Conservation (phyloP, 1,140 invertebrate species). For the Monochamus saltuarius region DNA sequence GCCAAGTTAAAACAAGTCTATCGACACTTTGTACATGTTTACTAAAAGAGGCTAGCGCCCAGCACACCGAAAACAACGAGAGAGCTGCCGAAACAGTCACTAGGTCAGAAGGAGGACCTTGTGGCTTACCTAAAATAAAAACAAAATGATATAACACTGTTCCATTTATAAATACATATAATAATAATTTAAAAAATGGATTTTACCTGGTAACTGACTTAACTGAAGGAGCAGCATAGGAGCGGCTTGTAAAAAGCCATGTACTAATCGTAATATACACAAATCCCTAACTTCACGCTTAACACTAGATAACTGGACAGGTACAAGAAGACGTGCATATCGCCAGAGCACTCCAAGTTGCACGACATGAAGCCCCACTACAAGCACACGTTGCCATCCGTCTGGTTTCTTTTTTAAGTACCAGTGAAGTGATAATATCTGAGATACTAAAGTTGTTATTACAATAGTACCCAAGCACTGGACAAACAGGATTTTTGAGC, state of each 20-base stretch:
- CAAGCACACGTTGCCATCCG: slow-evolving; percentile 51
- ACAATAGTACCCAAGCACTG: slow-evolving; percentile 68
- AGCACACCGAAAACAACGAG: slow-evolving; percentile 83
- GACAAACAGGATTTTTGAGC: slow-evolving; percentile 61
- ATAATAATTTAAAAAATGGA: too few relatives aligned
- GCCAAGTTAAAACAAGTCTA: slow-evolving; percentile 81
- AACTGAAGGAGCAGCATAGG: slow-evolving; percentile 84
- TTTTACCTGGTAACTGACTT: slow-evolving; percentile 67
- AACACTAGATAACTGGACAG: slow-evolving; percentile 78
- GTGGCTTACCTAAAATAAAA: slow-evolving; percentile 7
- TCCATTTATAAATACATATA: too few relatives aligned
- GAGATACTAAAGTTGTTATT: slow-evolving; percentile 71
- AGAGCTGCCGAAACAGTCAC: slow-evolving; percentile 79
- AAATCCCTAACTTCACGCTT: slow-evolving; percentile 76
- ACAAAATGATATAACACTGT: too few relatives aligned
- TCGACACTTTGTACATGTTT: slow-evolving; percentile 85
- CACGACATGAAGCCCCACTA: slow-evolving; percentile 69
- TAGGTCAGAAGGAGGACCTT: slow-evolving; percentile 64
- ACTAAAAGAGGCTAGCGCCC: slow-evolving; percentile 87
- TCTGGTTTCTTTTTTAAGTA: slow-evolving; percentile 50
- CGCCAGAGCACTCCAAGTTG: slow-evolving; percentile 86
- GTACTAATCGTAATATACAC: slow-evolving; percentile 77
- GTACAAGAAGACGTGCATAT: slow-evolving; percentile 84
- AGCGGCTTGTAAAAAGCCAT: slow-evolving; percentile 84
- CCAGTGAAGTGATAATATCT: slow-evolving; percentile 64